Percentiles rank a stretch among this genome's conserved stretches.
Evolutionary conservation across 2,113 vertebrate genomes (phyloP).

Genomic region (Athene cunicularia): DNA sequence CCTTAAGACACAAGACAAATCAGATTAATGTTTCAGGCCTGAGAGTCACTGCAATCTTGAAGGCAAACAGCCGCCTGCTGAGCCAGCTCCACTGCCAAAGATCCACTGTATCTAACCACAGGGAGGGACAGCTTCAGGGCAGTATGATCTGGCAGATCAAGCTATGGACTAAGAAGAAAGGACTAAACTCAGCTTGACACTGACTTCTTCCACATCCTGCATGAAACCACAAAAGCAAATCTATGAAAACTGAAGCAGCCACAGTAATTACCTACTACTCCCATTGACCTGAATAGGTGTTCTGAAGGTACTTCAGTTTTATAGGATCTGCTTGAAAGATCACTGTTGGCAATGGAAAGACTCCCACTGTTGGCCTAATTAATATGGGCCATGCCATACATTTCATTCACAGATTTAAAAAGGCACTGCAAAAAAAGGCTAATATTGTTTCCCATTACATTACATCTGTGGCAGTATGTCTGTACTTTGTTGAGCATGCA

Average conservation of each 20-base stretch:
- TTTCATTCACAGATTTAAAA: not conserved
- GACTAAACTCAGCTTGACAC: constrained; percentile 31
- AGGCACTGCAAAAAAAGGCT: not conserved
- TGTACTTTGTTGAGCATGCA: not conserved
- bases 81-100: not conserved
- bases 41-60: not conserved
- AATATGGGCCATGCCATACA: not conserved
- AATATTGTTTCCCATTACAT: not conserved
- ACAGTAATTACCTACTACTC: not conserved
- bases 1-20: not conserved
- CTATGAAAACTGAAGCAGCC: not conserved
- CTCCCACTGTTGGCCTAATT: not conserved
- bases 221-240: constrained; percentile 44
- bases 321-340: not conserved
- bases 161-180: not conserved
- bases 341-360: not conserved
- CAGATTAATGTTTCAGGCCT: not conserved
- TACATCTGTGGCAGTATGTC: not conserved
- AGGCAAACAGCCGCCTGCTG: constrained; percentile 7
- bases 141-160: constrained; percentile 9
- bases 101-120: not conserved
- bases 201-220: constrained; percentile 48
- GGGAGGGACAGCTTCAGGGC: constrained; percentile 36
- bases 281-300: not conserved
- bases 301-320: not conserved